Conservation (phyloP, 1,140 invertebrate genomes). For the Cryptotermes secundus region DNA sequence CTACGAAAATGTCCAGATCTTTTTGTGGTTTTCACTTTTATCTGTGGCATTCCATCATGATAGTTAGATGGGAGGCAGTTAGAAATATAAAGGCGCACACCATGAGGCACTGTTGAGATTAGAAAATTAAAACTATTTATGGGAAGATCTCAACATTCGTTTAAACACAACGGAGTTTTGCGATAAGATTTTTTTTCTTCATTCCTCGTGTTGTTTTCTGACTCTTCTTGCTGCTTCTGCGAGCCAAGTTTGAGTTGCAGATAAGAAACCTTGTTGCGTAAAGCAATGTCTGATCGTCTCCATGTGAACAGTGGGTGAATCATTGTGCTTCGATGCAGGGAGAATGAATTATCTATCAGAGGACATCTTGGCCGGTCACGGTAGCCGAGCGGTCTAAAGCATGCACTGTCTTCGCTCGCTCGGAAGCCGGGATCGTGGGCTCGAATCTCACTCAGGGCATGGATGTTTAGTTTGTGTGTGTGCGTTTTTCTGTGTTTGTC, state of each 20-base stretch:
- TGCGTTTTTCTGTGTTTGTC: too few relatives aligned
- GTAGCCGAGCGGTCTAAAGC: too few relatives aligned
- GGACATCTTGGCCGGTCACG: too few relatives aligned
- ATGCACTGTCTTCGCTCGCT: too few relatives aligned
- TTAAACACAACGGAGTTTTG: neutral
- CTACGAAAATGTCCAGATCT: neutral
- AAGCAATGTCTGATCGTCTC: too few relatives aligned
- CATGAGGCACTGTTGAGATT: neutral
- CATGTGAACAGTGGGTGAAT: too few relatives aligned
- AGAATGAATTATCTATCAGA: too few relatives aligned
- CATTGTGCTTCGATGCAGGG: too few relatives aligned
- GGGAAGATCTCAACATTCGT: neutral
- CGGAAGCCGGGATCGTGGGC: too few relatives aligned
- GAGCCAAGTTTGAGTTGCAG: neutral
- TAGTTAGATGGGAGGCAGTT: neutral
- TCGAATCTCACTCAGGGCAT: too few relatives aligned
- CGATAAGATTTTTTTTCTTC: neutral
- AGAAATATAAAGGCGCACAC: neutral
- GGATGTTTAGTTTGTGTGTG: too few relatives aligned
- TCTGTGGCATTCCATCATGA: neutral
- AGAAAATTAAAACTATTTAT: neutral
- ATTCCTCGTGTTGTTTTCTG: neutral
- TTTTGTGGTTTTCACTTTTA: neutral
- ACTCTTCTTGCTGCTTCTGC: neutral
- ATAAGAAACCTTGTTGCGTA: neutral